Evolutionary conservation across 2,113 vertebrate genomes (phyloP).

Genomic region (Butorides virescens): DNA sequence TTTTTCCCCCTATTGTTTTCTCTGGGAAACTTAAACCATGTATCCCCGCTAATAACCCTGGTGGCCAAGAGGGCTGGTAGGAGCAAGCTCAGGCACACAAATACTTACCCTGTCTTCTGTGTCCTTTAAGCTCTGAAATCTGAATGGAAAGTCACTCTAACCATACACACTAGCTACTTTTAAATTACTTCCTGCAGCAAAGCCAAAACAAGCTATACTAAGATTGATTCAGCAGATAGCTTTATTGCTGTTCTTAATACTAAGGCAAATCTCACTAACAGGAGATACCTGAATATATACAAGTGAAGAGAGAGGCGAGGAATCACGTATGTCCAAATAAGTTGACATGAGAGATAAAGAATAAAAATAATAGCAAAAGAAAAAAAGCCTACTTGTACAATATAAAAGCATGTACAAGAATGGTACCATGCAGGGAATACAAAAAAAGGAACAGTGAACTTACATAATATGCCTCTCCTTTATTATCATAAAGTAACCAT

Average conservation of each 20-base stretch:
- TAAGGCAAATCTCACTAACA: not conserved
- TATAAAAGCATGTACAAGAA: not conserved
- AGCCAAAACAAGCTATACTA: not conserved
- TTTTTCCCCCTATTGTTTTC: not conserved
- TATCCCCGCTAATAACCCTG: not conserved
- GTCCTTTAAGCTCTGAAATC: not conserved
- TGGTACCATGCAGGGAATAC: not conserved
- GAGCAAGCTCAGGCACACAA: not conserved
- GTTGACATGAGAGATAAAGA: not conserved
- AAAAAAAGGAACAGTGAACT: not conserved
- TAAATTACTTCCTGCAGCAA: not conserved
- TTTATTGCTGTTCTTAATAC: not conserved
- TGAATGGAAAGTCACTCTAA: not conserved
- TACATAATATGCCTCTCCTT: not conserved
- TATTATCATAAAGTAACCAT: not conserved
- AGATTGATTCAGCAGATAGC: not conserved
- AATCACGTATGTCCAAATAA: not conserved
- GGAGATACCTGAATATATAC: not conserved
- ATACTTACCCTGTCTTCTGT: rapidly evolving
- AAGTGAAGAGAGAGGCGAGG: not conserved
- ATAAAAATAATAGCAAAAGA: not conserved
- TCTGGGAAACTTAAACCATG: not conserved
- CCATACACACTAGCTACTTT: not conserved
- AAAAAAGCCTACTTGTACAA: not conserved
- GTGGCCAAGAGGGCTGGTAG: not conserved